Percentiles rank a stretch among this genome's conserved stretches.
Evolutionary conservation across 2,797 vertebrate species (phyloP).

Genomic region (Crenuchus spilurus): DNA sequence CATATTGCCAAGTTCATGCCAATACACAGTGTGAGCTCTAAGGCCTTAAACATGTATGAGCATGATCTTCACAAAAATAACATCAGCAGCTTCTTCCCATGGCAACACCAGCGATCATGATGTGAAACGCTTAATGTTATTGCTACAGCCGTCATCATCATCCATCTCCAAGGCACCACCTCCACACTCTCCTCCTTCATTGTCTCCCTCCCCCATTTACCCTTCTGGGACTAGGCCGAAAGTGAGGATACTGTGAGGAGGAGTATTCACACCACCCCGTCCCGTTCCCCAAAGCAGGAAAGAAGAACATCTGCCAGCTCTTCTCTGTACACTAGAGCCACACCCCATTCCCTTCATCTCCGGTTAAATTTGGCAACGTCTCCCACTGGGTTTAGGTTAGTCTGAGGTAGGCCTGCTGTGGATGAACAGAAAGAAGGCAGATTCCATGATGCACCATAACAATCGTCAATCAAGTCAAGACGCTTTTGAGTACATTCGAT

Average conservation of each 20-base stretch:
- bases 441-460: constrained; percentile 8
- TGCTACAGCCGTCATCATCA: background rate
- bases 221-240: background rate
- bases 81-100: constrained; percentile 9
- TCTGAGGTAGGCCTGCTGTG: background rate
- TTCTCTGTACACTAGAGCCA: background rate
- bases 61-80: background rate
- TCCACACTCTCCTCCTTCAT: background rate
- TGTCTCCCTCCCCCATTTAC: background rate
- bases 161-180: background rate
- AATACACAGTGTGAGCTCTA: no score
- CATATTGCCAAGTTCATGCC: no score
- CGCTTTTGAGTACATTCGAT: constrained; percentile 20
- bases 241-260: background rate
- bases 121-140: constrained; percentile 10
- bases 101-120: constrained; percentile 22
- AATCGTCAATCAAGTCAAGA: background rate
- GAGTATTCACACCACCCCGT: background rate
- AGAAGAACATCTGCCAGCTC: background rate
- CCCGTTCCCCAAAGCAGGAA: background rate
- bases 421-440: background rate
- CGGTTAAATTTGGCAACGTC: background rate
- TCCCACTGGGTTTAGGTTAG: background rate
- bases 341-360: background rate
- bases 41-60: no score